phyloP scores from a whole-genome alignment of 2,797 vertebrate species.

The Danio albolineatus region DNA sequence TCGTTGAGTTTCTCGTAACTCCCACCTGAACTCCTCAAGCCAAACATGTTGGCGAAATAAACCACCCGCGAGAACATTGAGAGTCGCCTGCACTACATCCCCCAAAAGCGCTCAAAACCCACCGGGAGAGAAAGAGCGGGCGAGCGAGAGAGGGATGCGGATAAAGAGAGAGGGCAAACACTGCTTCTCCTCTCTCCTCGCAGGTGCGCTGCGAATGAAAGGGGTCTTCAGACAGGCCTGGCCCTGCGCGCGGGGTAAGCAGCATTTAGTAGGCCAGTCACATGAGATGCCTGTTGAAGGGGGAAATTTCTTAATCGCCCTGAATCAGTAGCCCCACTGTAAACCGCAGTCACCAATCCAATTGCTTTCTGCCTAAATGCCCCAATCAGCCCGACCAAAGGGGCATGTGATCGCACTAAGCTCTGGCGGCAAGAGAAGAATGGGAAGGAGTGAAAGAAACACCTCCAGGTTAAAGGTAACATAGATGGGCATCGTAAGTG shows the following conservation, averaged over 20 bases:
- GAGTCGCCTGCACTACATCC: constrained; percentile 74
- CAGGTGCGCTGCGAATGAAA: constrained; percentile 61
- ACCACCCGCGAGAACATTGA: constrained; percentile 78
- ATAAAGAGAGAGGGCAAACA: constrained; percentile 32
- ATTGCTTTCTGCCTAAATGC: constrained; percentile 67
- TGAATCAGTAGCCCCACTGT: constrained; percentile 82
- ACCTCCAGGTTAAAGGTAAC: constrained; percentile 42
- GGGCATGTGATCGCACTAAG: constrained; percentile 39
- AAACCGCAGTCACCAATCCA: constrained; percentile 70
- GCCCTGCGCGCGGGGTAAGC: constrained; percentile 64
- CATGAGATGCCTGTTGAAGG: constrained; percentile 81
- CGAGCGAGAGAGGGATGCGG: constrained; percentile 33
- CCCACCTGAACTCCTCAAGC: constrained; percentile 79
- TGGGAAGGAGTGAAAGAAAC: neutral
- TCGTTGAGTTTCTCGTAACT: constrained; percentile 82
- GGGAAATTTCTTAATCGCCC: constrained; percentile 69
- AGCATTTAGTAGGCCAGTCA: constrained; percentile 82
- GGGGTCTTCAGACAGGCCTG: constrained; percentile 59
- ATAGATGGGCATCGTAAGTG: neutral
- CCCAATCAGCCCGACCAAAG: constrained; percentile 33
- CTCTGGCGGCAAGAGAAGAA: neutral
- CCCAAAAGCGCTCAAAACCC: constrained; percentile 37
- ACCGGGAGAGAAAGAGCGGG: constrained; percentile 49
- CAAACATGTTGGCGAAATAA: constrained; percentile 83
- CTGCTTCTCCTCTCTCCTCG: constrained; percentile 51